Percentiles rank a stretch among this genome's conserved stretches.
phyloP scores from a whole-genome alignment of 2,797 vertebrate species.

The Halcyon leucocephala region DNA sequence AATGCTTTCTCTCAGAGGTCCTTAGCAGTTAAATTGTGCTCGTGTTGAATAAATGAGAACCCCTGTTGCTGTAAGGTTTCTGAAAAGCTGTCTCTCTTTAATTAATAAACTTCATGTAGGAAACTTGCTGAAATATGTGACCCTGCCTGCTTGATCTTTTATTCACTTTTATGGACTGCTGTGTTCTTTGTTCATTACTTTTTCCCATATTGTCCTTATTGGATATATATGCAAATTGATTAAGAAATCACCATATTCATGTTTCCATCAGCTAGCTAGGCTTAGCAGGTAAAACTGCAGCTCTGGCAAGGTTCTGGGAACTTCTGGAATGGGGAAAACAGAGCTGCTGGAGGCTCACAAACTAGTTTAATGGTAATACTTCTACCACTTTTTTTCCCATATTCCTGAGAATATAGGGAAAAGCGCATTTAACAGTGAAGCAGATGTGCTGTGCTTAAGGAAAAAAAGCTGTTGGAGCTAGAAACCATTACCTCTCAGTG shows the following conservation, averaged over 20 bases:
- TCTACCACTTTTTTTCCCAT: not conserved
- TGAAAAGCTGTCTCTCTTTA: not conserved
- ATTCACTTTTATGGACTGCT: not conserved
- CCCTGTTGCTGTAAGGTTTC: not conserved
- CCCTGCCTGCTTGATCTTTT: not conserved
- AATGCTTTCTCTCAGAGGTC: not conserved
- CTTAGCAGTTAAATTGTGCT: not conserved
- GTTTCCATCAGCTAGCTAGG: not conserved
- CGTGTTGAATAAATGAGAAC: not conserved
- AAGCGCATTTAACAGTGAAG: not conserved
- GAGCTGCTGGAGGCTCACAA: not conserved
- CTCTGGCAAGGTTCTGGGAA: not conserved
- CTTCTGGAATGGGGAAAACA: not conserved
- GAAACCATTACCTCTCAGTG: not conserved
- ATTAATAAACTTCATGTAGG: not conserved
- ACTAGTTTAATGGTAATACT: not conserved
- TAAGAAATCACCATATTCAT: not conserved
- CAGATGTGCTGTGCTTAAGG: not conserved
- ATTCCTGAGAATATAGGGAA: not conserved
- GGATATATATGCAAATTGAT: not conserved
- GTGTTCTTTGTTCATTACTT: not conserved
- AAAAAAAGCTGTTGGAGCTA: not conserved
- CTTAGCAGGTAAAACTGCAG: not conserved
- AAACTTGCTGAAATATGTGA: not conserved
- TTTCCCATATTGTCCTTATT: not conserved